Base-by-base conservation (phyloP, 2,888 invertebrate species). In the Dendrolimus pini region DNA sequence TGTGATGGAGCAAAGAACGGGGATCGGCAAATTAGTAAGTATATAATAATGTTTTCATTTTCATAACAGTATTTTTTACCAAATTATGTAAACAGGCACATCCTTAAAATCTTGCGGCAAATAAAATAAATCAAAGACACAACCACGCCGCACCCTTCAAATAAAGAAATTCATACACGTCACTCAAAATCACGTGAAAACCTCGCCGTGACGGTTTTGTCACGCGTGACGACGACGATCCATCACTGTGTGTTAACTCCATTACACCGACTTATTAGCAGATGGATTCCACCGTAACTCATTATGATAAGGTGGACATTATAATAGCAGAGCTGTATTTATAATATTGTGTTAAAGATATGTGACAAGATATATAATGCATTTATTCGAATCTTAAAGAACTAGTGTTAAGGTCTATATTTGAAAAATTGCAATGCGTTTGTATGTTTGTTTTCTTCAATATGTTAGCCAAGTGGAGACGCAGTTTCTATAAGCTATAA, bases 151-250 rank as follows among this genome's bases (percentile, higher is more conserved):
- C 47, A 47, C 52, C 58, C 60, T 58, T 61, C 63, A 70, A 68
- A 74, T 75, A 77, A 80, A 73, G 77, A 80, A 47, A 82, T 81
- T 78, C 71, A 78, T 75, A 73, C 69, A 76, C 72, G 79, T 80
- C 80, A 77, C 77, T 72, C 74, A 76, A 80, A 47, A 78, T 74
- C 80, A 74, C 76, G 76, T 72, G 75, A 74, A 74, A 82, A 80
- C 78, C 81, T 77, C 80, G 68, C 75, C 80, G 80, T 82, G 86
- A 86, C 85, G 81, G 72, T 69, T 71, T 70, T 73, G 84, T 82
- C 87, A 87, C 83, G 83, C 83, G 81, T 83, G 79, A 67, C 78
- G 79, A 80, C 68, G 74, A 70, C 82, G 74, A 89, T 89, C 84
- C 78, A 89, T 89, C 89, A 89, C 79, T 64, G 78, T 77, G 78